Conservation (phyloP, 2,113 vertebrate species). For the Puffinus mauretanicus region DNA sequence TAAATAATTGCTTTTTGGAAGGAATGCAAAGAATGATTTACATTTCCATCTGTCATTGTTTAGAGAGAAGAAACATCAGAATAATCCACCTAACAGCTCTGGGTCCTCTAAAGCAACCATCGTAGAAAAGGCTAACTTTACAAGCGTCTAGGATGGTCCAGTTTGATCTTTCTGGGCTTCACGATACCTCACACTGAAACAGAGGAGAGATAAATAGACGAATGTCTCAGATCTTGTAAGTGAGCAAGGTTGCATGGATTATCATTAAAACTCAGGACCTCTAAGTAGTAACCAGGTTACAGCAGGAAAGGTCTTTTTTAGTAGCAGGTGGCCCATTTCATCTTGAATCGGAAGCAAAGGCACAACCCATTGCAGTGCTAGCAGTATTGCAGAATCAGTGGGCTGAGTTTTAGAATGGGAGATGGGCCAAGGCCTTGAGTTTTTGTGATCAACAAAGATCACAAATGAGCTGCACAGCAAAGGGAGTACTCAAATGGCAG, state of each 20-base stretch:
- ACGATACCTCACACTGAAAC: background rate
- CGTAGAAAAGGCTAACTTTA: background rate
- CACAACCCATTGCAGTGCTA: background rate
- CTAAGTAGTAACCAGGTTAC: background rate
- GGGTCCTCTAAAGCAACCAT: background rate
- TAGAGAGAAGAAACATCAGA: background rate
- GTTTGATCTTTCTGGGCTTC: background rate
- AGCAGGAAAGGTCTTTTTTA: constrained; percentile 6
- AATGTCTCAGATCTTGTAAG: background rate
- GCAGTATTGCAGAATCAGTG: background rate
- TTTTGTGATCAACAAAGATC: background rate
- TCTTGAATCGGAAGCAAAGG: background rate
- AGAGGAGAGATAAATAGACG: background rate
- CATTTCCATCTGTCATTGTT: background rate
- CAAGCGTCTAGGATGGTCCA: background rate
- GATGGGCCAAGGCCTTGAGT: background rate
- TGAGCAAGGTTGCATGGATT: background rate
- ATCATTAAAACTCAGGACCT: background rate
- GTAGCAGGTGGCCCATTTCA: constrained; percentile 22
- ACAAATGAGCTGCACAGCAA: background rate
- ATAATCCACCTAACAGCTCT: background rate
- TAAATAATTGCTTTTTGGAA: constrained; percentile 19
- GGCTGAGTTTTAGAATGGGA: background rate
- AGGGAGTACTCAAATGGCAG: background rate
- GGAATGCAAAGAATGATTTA: constrained; percentile 2